A percentile compares a stretch with the other conserved stretches of the same genome.
These are phyloP conservation scores for Platysteira castanea DNA, from an alignment of 2,113 vertebrate species.

Conservation along the genomic window DNA sequence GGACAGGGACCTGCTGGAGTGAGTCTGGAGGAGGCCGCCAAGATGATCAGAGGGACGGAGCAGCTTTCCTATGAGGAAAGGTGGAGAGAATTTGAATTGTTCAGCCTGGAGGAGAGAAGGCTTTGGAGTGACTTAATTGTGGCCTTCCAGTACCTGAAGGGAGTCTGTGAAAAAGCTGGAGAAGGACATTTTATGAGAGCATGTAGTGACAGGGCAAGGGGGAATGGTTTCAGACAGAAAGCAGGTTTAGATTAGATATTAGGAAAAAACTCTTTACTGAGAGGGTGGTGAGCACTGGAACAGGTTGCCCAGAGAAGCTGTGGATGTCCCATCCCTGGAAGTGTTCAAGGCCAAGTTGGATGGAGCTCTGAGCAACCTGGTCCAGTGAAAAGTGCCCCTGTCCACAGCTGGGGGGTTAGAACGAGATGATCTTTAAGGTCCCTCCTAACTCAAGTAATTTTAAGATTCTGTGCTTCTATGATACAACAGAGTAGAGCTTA, in stretches of 20 bases:
- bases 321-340: neutral
- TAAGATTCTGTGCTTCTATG: neutral
- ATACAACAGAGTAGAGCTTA: neutral
- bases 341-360: neutral
- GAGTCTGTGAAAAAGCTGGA: neutral
- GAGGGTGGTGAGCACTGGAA: neutral
- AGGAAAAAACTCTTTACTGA: neutral
- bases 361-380: neutral
- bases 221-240: neutral
- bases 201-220: neutral
- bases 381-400: neutral
- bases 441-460: neutral
- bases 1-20: rapidly evolving
- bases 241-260: neutral
- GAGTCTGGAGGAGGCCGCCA: neutral
- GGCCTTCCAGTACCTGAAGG: neutral
- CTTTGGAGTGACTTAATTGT: neutral
- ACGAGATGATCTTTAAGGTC: neutral
- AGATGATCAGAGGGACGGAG: neutral
- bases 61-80: neutral
- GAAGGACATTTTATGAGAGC: neutral
- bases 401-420: neutral
- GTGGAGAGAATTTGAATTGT: neutral
- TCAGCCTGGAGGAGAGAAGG: neutral
- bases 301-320: neutral